Conservation (phyloP, 2,888 invertebrate genomes). For the Silvanus unidentatus region DNA sequence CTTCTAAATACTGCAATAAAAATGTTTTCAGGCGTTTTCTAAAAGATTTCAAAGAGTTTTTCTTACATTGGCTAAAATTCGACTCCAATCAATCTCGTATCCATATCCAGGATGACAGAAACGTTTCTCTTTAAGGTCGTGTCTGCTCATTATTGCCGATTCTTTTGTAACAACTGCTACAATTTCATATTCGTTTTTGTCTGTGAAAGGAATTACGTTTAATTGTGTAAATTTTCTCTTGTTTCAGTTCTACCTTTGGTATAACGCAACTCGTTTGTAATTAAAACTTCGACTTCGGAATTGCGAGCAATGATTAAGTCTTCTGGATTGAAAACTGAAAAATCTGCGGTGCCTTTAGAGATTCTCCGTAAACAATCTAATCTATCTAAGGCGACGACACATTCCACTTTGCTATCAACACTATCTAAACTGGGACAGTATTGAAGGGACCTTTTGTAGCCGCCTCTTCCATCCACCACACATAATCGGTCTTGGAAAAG, state of each 20-base stretch:
- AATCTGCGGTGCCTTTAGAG: slow-evolving; percentile 71
- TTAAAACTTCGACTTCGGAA: slow-evolving; percentile 60
- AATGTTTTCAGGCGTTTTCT: too few relatives aligned
- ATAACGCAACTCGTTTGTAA: slow-evolving; percentile 63
- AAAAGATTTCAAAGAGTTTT: too few relatives aligned
- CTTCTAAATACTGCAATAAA: slow-evolving; percentile 63
- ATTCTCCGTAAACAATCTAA: slow-evolving; percentile 76
- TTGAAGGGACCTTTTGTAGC: slow-evolving; percentile 54
- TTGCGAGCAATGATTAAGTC: slow-evolving; percentile 72
- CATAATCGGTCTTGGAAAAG: slow-evolving; percentile 62
- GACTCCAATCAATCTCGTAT: slow-evolving; percentile 66
- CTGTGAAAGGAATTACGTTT: slow-evolving; percentile 30
- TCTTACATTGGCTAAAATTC: slow-evolving; percentile 67
- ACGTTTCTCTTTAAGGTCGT: slow-evolving; percentile 60
- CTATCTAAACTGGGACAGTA: slow-evolving; percentile 60
- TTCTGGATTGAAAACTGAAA: slow-evolving; percentile 78
- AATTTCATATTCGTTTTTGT: slow-evolving; percentile 56
- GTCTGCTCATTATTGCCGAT: slow-evolving; percentile 54
- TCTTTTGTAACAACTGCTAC: slow-evolving; percentile 61
- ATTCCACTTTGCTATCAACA: slow-evolving; percentile 59
- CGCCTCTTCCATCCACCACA: slow-evolving; percentile 61
- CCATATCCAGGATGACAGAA: slow-evolving; percentile 82
- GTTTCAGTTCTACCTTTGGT: slow-evolving; percentile 45
- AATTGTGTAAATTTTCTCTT: not conserved
- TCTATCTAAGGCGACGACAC: slow-evolving; percentile 68